Evolutionary conservation across 1,140 invertebrate genomes (phyloP).

Genomic region (Drosophila lowei): DNA sequence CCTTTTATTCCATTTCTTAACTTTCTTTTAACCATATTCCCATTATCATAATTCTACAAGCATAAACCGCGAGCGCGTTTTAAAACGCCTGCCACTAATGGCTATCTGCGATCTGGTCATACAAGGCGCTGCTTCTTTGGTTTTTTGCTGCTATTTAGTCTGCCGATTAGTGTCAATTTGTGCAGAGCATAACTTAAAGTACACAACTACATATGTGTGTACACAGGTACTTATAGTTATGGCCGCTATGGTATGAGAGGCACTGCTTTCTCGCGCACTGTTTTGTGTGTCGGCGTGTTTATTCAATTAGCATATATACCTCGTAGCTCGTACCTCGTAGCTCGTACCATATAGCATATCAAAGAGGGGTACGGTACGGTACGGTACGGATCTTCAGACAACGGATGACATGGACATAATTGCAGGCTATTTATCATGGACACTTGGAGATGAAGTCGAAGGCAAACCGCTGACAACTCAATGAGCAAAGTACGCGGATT

Average conservation of each 20-base stretch:
- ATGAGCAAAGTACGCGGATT: constrained; percentile 66
- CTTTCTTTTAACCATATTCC: constrained; percentile 26
- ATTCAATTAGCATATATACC: constrained; percentile 70
- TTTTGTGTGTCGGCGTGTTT: constrained; percentile 71
- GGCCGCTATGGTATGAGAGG: not conserved
- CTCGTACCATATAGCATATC: constrained; percentile 40
- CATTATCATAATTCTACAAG: constrained; percentile 28
- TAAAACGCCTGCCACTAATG: constrained; percentile 12
- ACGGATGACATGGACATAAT: constrained; percentile 74
- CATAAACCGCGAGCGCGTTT: constrained; percentile 17
- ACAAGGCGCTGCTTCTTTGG: constrained; percentile 4
- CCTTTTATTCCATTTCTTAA: not conserved
- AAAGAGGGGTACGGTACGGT: constrained; percentile 14
- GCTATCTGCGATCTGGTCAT: not conserved
- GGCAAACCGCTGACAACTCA: constrained; percentile 69
- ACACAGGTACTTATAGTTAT: constrained; percentile 35
- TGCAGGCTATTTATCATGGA: constrained; percentile 76
- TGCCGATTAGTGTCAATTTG: constrained; percentile 67
- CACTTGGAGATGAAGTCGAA: constrained; percentile 31
- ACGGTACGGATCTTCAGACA: constrained; percentile 9
- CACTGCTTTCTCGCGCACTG: constrained; percentile 55
- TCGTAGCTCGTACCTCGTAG: not conserved
- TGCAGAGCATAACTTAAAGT: constrained; percentile 52
- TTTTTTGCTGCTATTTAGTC: constrained; percentile 26
- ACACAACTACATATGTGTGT: constrained; percentile 18